Evolutionary conservation across 2,888 invertebrate species (phyloP), one percentile per base, ranked within the genome.

Genomic region (Hirtodrosophila histrioides): DNA sequence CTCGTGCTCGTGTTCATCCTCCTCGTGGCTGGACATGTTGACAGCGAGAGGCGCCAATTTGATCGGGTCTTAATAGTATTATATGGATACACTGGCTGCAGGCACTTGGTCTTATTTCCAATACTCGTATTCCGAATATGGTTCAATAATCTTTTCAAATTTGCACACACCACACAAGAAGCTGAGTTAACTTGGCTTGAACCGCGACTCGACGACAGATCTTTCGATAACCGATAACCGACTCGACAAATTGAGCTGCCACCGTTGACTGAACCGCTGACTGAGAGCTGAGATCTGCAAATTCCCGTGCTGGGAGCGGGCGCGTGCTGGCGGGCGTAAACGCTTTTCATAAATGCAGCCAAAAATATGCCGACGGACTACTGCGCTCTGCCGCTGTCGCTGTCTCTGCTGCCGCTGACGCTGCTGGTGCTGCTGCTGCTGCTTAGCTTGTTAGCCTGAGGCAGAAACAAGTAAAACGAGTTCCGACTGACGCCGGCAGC

Each of bases 21-120:
- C 89, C 82, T 89, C 90, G 83, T 86, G 92, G 46, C 91, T 90
- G 66, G 92, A 92, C 91, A 92, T 91, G 75, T 70, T 91, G 75
- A 39, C 88, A 61, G 71, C 60, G 46, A 53, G 68, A 74, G 85
- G 85, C 84, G 90, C 90, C 89, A 89, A 89, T 84, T 83, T 82
- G 87, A 55, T 40, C 27, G 31, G 35, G 33, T 67, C 6, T 40
- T 4, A 6, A 40, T 9, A 5, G 27, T 27, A 27, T 27, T 27
- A 17, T 10, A 29, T 23, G 2, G 11, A 51, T 17, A 17, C 17
- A 17, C 17, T 17, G 17, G 17, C 17, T 36, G 4, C 39, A 33
- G 24, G n/a, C 63, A 74, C 69, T 69, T 45, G 49, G 27, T 45
- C 45, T 48, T 63, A 17, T 46, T 33, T 11, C 39, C 6, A 31